Percentiles rank a stretch among this genome's conserved stretches.
phyloP scores from a whole-genome alignment of 2,113 vertebrate species.

The Pituophis catenifer region DNA sequence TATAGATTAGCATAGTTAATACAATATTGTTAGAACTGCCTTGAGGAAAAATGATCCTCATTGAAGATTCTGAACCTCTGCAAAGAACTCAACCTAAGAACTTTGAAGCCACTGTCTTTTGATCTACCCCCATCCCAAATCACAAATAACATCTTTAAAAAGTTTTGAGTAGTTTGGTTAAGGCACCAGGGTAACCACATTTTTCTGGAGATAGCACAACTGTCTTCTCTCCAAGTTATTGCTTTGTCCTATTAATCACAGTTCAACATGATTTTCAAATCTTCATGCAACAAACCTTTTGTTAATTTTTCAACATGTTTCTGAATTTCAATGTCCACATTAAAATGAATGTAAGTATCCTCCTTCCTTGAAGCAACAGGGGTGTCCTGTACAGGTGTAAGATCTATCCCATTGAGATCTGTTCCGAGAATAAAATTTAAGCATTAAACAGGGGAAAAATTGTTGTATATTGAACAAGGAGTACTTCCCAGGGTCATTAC shows the following conservation, averaged over 20 bases:
- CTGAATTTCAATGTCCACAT: constrained; percentile 94
- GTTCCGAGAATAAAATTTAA: constrained; percentile 29
- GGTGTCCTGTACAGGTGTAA: constrained; percentile 94
- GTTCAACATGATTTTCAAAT: neutral
- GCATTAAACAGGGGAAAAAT: neutral
- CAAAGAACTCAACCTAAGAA: neutral
- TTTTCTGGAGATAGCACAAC: neutral
- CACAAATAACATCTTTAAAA: neutral
- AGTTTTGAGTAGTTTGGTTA: neutral
- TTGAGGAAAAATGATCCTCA: neutral
- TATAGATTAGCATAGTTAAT: neutral
- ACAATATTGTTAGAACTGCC: neutral
- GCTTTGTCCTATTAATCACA: neutral
- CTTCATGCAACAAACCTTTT: constrained; percentile 79
- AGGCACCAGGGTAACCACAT: neutral
- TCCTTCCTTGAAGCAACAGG: constrained; percentile 92
- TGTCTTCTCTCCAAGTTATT: neutral
- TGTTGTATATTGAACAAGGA: neutral
- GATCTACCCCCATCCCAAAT: neutral
- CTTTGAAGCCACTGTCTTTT: neutral
- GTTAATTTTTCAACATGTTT: constrained; percentile 94
- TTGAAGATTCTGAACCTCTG: neutral
- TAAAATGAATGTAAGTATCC: constrained; percentile 94
- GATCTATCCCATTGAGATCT: constrained; percentile 92
- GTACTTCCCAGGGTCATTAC: neutral